Evolutionary conservation across 2,888 invertebrate genomes (phyloP).

Genomic region (Drosophila birchii): DNA sequence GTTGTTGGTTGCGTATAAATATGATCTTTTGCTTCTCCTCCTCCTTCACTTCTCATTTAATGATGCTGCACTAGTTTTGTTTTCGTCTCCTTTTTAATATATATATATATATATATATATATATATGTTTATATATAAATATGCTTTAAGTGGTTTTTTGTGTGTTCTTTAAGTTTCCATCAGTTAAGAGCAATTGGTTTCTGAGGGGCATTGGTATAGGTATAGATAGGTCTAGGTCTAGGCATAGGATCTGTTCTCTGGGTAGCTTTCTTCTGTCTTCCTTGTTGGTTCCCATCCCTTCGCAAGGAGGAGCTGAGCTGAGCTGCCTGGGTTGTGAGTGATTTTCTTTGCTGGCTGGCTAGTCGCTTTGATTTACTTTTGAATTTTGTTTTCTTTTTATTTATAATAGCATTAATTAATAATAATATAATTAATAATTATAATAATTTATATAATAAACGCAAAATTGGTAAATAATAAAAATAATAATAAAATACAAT

Average conservation of each 20-base stretch:
- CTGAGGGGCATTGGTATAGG: constrained; percentile 14
- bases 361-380: constrained; percentile 59
- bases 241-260: constrained; percentile 10
- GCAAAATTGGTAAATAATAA: constrained; percentile 83
- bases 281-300: constrained; percentile 6
- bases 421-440: constrained; percentile 82
- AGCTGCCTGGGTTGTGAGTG: constrained; percentile 37
- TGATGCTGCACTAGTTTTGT: constrained; percentile 67
- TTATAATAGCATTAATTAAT: constrained; percentile 62
- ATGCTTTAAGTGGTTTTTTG: constrained; percentile 48
- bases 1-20: constrained; percentile 67
- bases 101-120: constrained; percentile 60
- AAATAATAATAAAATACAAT: constrained; percentile 82
- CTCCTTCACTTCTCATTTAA: constrained; percentile 54
- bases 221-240: constrained; percentile 2
- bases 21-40: constrained; percentile 51
- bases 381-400: constrained; percentile 61
- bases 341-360: constrained; percentile 27
- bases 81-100: constrained; percentile 32
- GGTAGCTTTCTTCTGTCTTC: constrained; percentile 17
- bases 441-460: constrained; percentile 83
- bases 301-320: constrained; percentile 25
- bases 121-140: constrained; percentile 61
- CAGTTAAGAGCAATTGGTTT: constrained; percentile 63
- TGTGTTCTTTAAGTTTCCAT: constrained; percentile 50